These are phyloP conservation scores for Lampropteryx suffumata DNA, from an alignment of 2,888 invertebrate species.

Conservation along the genomic window DNA sequence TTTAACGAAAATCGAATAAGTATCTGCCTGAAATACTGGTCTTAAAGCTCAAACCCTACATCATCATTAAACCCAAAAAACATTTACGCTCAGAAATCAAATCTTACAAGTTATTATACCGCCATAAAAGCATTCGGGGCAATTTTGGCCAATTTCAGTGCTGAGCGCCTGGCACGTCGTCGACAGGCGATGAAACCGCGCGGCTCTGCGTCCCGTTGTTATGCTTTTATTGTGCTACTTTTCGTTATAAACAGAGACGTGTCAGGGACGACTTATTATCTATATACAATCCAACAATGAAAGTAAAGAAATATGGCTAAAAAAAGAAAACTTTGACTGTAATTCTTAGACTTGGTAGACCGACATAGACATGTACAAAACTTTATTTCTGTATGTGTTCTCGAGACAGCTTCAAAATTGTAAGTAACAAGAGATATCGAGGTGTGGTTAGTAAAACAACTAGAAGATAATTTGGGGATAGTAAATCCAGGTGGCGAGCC, in stretches of 20 bases:
- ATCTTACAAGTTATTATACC: slow-evolving; percentile 24
- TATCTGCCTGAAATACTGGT: not conserved
- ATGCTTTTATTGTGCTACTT: slow-evolving; percentile 6
- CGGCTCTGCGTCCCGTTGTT: no score
- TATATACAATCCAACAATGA: no score
- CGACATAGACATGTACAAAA: no score
- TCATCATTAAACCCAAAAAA: slow-evolving; percentile 20
- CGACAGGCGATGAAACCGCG: slow-evolving; percentile 24
- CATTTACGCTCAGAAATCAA: slow-evolving; percentile 17
- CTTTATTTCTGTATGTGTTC: no score
- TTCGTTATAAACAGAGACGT: slow-evolving; percentile 7
- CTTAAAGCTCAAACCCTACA: slow-evolving; percentile 7
- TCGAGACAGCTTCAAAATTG: no score
- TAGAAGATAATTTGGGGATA: no score
- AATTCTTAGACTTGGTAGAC: no score
- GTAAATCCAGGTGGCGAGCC: no score
- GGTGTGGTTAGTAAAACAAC: no score
- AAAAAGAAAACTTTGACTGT: no score
- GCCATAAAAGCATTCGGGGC: slow-evolving; percentile 23
- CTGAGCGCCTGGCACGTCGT: slow-evolving; percentile 19
- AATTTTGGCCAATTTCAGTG: slow-evolving; percentile 26
- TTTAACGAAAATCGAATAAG: not conserved
- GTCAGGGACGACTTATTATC: slow-evolving; percentile 10
- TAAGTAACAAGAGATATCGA: no score
- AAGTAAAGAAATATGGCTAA: no score